Base-by-base conservation (phyloP, 2,113 vertebrate species). In the Myiagra hebetior region DNA sequence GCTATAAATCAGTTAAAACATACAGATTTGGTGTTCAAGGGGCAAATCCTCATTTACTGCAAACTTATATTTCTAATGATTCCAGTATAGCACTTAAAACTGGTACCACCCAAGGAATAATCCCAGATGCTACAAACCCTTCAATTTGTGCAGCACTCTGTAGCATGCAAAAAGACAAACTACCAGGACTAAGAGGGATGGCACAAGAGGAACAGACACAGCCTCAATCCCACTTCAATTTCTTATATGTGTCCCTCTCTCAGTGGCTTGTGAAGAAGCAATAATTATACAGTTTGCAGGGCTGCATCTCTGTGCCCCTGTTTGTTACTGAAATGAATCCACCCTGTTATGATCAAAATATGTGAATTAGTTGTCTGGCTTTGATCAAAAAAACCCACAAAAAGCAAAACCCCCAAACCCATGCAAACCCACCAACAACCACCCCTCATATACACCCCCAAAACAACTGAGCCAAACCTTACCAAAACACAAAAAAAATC, bases 291-390 rank as follows among this genome's bases (percentile, higher is more conserved):
- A 87, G 78, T 82, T 70, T 91, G 64, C 52, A 94, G 52, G 37
- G 85, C 65, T 78, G 74, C 57, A 89, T 44, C 85, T 85, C 78
- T 85, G 69, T 63, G 62, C 49, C 85, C 90, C 39, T 81, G 33
- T 62, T 93, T 91, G 68, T 79, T 75, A 89, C 62, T 27, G 67
- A 95, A 78, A 94, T 47, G 39, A 87, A 85, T 82, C 65, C 85
- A 91, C 35, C 42, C 64, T 94, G 69, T 94, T 67, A 41, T 1
- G 0, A 85, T 69, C 70, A 91, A 95, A 95, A 94, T 37, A 87
- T 1, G 15, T 28, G 5, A 82, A 87, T 78, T 82, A 78, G 53
- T 76, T 33, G 7, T 44, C 52, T 64, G 80, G 49, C 15, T 91
- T 70, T 64, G 27, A 16, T 4, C n/a, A 42, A 22, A 37, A 62